These are phyloP conservation scores for Xylota segnis DNA, from an alignment of 2,888 invertebrate genomes.

Conservation along the genomic window DNA sequence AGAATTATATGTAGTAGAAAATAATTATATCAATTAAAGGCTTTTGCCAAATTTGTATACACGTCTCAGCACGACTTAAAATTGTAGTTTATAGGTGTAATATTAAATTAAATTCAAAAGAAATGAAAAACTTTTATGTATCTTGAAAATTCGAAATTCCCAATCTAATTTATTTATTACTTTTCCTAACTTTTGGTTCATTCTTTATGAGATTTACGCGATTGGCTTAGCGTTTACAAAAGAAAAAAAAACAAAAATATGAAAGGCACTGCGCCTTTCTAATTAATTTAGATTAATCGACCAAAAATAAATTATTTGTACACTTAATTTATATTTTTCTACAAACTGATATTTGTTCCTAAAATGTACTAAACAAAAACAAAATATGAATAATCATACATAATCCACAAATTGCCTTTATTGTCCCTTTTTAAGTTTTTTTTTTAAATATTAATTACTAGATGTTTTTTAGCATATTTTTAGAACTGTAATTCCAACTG, in stretches of 20 bases:
- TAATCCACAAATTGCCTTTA: constrained; percentile 59
- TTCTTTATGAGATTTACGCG: neutral
- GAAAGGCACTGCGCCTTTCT: neutral
- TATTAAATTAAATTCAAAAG: constrained; percentile 26
- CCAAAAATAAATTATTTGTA: constrained; percentile 36
- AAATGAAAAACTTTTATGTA: constrained; percentile 6
- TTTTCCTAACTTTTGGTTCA: neutral
- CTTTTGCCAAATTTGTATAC: constrained; percentile 75
- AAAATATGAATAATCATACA: constrained; percentile 26
- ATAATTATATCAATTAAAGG: constrained; percentile 69
- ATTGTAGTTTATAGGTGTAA: constrained; percentile 67
- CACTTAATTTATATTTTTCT: constrained; percentile 65
- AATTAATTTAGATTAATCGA: constrained; percentile 41
- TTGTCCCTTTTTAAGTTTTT: constrained; percentile 39
- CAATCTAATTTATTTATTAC: neutral
- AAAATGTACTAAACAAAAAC: constrained; percentile 40
- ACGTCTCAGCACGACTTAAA: constrained; percentile 75
- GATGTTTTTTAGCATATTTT: constrained; percentile 72
- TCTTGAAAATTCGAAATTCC: constrained; percentile 32
- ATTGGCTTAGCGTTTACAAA: constrained; percentile 35
- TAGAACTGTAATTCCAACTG: constrained; percentile 75
- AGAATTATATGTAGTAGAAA: constrained; percentile 52
- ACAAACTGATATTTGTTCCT: constrained; percentile 65
- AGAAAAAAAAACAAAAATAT: neutral
- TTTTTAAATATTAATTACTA: constrained; percentile 44